phyloP scores from a whole-genome alignment of 2,113 vertebrate genomes.

The Brachionichthys hirsutus region DNA sequence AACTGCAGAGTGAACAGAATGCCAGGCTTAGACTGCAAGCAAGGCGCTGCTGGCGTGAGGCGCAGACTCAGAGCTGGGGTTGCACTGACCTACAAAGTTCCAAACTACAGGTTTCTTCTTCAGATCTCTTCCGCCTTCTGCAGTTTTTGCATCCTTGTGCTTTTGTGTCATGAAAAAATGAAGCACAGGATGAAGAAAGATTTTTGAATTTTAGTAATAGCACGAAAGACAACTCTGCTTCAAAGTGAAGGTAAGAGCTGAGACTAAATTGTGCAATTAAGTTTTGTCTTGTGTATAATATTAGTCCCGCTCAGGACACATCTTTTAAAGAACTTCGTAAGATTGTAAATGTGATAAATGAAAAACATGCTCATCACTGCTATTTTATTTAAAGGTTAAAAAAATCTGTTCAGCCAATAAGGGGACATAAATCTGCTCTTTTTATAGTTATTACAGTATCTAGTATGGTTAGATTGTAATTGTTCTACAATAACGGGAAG shows the following conservation, averaged over 20 bases:
- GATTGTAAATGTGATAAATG: too few relatives aligned
- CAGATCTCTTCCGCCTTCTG: slow-evolving; percentile 39
- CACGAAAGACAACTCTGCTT: background rate
- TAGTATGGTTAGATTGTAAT: too few relatives aligned
- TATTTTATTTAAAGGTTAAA: too few relatives aligned
- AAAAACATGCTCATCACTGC: too few relatives aligned
- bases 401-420: background rate
- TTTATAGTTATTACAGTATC: background rate
- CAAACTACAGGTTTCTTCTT: slow-evolving; percentile 16
- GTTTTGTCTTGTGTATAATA: too few relatives aligned
- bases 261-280: background rate
- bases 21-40: slow-evolving; percentile 14
- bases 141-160: slow-evolving; percentile 18
- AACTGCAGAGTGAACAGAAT: background rate
- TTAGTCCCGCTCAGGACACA: too few relatives aligned
- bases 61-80: slow-evolving; percentile 43
- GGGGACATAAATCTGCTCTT: too few relatives aligned
- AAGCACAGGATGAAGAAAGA: slow-evolving; percentile 10
- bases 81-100: slow-evolving; percentile 40
- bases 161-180: slow-evolving; percentile 19
- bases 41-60: background rate
- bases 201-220: slow-evolving; percentile 4
- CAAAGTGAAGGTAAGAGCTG: slow-evolving; percentile 40
- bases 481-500: too few relatives aligned
- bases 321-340: too few relatives aligned